phyloP scores from a whole-genome alignment of 2,113 vertebrate species.

The Oxygymnocypris stewartii region DNA sequence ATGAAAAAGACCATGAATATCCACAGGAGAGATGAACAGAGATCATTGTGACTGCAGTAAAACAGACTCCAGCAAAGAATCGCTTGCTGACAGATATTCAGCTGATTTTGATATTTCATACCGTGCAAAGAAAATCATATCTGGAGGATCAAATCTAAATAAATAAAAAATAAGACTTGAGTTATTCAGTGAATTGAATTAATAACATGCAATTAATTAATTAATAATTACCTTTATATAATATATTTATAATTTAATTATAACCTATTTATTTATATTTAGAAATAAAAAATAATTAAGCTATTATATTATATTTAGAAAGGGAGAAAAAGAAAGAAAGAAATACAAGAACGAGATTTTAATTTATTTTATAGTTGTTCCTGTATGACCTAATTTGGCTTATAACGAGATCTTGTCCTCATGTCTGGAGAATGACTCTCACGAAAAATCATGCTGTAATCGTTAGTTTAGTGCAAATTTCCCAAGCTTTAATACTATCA shows the following conservation, averaged over 20 bases:
- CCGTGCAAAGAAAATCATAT: neutral
- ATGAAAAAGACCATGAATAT: constrained; percentile 30
- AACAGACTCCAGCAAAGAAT: constrained; percentile 11
- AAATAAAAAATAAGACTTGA: neutral
- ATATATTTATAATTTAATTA: neutral
- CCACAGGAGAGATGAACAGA: constrained; percentile 37
- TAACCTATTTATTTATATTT: neutral
- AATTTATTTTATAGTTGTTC: neutral
- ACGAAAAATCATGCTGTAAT: neutral
- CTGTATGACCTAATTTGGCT: neutral
- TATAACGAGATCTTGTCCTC: neutral
- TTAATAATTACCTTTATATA: neutral
- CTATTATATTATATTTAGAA: neutral
- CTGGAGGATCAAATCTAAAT: neutral
- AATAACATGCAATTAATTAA: neutral
- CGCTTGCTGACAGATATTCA: constrained; percentile 21
- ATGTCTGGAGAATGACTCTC: neutral
- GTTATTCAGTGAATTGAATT: neutral
- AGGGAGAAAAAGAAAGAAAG: neutral
- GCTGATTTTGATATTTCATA: constrained; percentile 14
- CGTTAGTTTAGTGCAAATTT: neutral
- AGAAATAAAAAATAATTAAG: neutral
- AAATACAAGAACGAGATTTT: neutral
- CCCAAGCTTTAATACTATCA: neutral
- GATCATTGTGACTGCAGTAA: constrained; percentile 29